Evolutionary conservation across 2,797 vertebrate genomes (phyloP), one percentile per base, ranked within the genome.

Genomic region (Carapus acus): DNA sequence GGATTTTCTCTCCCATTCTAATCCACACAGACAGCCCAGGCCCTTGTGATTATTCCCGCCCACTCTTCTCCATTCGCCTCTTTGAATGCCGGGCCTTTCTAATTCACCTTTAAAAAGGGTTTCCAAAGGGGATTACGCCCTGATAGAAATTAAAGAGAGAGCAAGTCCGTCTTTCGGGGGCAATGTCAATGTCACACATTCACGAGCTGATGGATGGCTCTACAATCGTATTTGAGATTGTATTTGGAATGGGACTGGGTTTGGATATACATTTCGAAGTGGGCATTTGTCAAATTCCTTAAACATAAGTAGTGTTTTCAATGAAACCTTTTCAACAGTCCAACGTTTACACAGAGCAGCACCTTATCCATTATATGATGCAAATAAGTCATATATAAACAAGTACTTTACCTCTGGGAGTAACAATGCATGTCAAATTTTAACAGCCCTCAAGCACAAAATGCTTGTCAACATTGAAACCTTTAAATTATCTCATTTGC

Each of bases 61-160:
- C 73, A 56, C 75, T 70, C 77, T 71, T 69, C 69, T 76, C 57
- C 72, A 70, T 78, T 84, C 81, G 74, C 83, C 82, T 80, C 81
- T 82, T 78, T 85, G 82, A 88, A 83, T 87, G 67, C 76, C 40
- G 73, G 74, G 79, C 71, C 80, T 84, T 86, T 87, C 77, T 87
- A 88, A 88, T 87, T 86, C 83, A 81, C 81, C 81, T 12, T 82
- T 79, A 83, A 85, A 86, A 88, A 87, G 79, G 77, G 61, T 85
- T 85, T 86, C 78, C 79, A 84, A 86, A 79, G 77, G 78, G 83
- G 82, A 85, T 88, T 88, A 86, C 83, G 64, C 71, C 27, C 75
- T 82, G 81, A 85, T 84, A 81, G 79, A 85, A 83, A 83, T 84
- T 79, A 85, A 85, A 84, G 74, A 72, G 78, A 74, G 79, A 82